Evolutionary conservation across 2,113 vertebrate genomes (phyloP), one percentile per base, ranked within the genome.

Genomic region (Spea bombifrons): DNA sequence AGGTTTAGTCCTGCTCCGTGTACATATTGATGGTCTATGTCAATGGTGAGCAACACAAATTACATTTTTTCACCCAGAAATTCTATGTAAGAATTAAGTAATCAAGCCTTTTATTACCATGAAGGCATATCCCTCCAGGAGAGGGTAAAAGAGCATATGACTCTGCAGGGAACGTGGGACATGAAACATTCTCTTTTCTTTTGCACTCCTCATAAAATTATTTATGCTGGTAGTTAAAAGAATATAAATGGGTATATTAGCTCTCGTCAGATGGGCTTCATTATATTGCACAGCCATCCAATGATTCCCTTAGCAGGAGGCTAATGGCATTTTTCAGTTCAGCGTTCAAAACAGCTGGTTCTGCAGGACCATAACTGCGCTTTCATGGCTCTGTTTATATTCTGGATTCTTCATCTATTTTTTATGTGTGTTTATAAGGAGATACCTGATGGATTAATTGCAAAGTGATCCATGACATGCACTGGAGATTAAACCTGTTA

Each of bases 351-450:
- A 61, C 57, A 87, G 13, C 71, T 81, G 52, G 80, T 45, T 44
- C 64, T 82, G 74, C 61, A 79, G 67, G 72, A 59, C 68, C 83
- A 43, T 53, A 85, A 63, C 61, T 79, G 6, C 43, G 30, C 78
- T 78, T 73, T 76, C 15, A 15, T 74, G 64, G 81, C 71, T 75
- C 0, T 69, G 59, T 82, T 82, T 81, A 46, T 68, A 9, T 80
- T 84, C 84, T 30, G 53, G 6, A 86, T 83, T 88, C 81, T 80
- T 85, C 64, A 75, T 5, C n/a, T 85, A 46, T 75, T 84, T 86
- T 79, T 81, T 80, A 43, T 81, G 3, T 83, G 49, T 85, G 5
- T 84, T 86, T 85, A 65, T 87, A 84, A 85, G 68, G 80, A 85
- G 48, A 55, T 83, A 81, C 30, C 68, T 83, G 79, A 78, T 73